A percentile compares a stretch with the other conserved stretches of the same genome.
Conservation (phyloP, 2,888 invertebrate genomes). For the Drosophila tripunctata region DNA sequence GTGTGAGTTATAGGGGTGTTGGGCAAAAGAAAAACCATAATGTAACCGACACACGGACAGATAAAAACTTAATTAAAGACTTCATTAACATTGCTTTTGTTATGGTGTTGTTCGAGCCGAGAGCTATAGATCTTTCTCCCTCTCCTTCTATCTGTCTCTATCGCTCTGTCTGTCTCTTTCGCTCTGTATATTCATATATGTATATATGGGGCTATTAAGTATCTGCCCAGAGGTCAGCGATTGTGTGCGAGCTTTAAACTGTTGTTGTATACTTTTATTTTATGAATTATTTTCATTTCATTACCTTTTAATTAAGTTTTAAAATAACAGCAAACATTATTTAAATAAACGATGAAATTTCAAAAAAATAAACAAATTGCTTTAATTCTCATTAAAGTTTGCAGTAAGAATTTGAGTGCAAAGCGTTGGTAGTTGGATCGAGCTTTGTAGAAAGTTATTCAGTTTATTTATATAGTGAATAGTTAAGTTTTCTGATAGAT, state of each 20-base stretch:
- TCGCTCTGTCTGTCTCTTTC: background rate
- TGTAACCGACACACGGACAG: slow-evolving; percentile 15
- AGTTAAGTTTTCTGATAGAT: too few relatives aligned
- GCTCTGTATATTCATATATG: slow-evolving; percentile 10
- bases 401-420: background rate
- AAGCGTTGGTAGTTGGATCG: background rate
- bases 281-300: slow-evolving; percentile 64
- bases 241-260: slow-evolving; percentile 27
- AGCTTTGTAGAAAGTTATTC: background rate
- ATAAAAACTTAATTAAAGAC: slow-evolving; percentile 72
- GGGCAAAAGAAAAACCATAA: slow-evolving; percentile 10
- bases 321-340: slow-evolving; percentile 51
- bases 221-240: slow-evolving; percentile 19
- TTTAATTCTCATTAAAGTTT: slow-evolving; percentile 18
- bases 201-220: slow-evolving; percentile 8
- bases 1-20: too few relatives aligned
- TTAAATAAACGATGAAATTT: slow-evolving; percentile 43
- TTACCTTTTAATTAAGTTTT: slow-evolving; percentile 64
- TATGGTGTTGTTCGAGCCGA: slow-evolving; percentile 24
- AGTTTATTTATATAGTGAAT: background rate
- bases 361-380: slow-evolving; percentile 2
- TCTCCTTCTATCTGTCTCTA: too few relatives aligned
- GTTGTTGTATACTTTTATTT: slow-evolving; percentile 33
- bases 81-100: slow-evolving; percentile 67
- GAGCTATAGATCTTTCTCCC: background rate